A percentile compares a stretch with the other conserved stretches of the same genome.
Evolutionary conservation across 1,140 invertebrate genomes (phyloP).

Genomic region (Ganaspis sp.): DNA sequence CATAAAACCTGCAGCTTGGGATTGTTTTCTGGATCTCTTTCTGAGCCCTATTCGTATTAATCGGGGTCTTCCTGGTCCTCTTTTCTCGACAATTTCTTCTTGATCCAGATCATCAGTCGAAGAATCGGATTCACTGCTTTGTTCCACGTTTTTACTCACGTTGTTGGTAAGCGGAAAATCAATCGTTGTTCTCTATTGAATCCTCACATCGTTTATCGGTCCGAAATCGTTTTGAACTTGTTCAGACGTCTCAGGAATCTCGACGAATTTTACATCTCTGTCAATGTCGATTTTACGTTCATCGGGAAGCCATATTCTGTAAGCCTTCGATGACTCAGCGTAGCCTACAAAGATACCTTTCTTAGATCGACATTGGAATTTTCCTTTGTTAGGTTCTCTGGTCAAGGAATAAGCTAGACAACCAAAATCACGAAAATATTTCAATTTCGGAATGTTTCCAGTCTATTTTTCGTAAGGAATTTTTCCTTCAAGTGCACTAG

Average conservation of each 20-base stretch:
- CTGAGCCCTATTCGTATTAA: neutral
- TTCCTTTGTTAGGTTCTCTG: constrained; percentile 19
- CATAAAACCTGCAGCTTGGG: neutral
- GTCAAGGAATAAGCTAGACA: neutral
- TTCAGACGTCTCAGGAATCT: neutral
- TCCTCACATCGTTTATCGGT: neutral
- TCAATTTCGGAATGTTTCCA: constrained; percentile 1
- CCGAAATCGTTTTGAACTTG: neutral
- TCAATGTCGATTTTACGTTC: constrained; percentile 31
- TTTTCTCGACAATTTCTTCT: neutral
- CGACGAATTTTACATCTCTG: constrained; percentile 50
- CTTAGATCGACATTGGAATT: constrained; percentile 34
- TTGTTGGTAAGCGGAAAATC: too few relatives aligned
- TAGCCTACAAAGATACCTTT: constrained; percentile 53
- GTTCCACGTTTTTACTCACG: too few relatives aligned
- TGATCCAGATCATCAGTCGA: neutral
- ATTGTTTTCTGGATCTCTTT: neutral
- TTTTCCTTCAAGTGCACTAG: neutral
- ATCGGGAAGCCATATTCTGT: constrained; percentile 38
- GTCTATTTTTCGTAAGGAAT: constrained; percentile 51
- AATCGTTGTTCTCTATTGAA: too few relatives aligned
- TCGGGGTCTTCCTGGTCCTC: neutral
- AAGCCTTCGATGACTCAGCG: constrained; percentile 38
- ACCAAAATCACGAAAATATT: constrained; percentile 16
- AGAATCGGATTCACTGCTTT: neutral